Base-by-base conservation (phyloP, 2,888 invertebrate genomes). In the Ichneumon xanthorius region DNA sequence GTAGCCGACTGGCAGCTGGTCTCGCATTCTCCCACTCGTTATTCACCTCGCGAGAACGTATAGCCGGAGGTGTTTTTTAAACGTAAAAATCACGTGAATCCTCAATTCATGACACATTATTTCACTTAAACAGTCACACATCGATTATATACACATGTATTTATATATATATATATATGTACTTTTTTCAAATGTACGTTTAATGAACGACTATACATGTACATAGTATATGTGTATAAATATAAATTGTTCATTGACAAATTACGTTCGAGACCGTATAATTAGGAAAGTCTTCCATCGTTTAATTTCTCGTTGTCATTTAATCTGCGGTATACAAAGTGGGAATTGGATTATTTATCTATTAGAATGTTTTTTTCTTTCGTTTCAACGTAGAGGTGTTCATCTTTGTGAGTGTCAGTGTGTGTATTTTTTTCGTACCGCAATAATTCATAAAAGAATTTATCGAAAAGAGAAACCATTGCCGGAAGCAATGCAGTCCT, bases 401-500 rank as follows among this genome's bases (percentile, higher is more conserved):
- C 50, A 16, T 65, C 33, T 55, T 55, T 9, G 19, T 58, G 22
- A 26, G n/a, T 58, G 5, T 26, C 2, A 26, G 9, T 58, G 22
- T 37, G 45, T 45, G 45, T 45, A 0, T 45, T 26, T 40, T 53
- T 40, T 37, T 26, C 50, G 7, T 14, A n/a, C 37, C 53, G 22
- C 30, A 33, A 48, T 67, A 53, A 33, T 45, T 67, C 30, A 11
- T 61, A 33, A 61, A 76, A 80, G 65, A 80, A 65, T 75, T 55
- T 48, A 53, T 75, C 58, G 68, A 77, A 82, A 82, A 76, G 71
- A 63, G 67, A 82, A 90, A 87, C 86, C 89, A 90, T 91, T 90
- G 87, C 90, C 85, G 19, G 68, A 61, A 80, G 90, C 90, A 90
- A 89, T 88, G 88, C 68, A 80, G 72, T 87, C 87, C 84, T 89